Evolutionary conservation across 2,888 invertebrate species (phyloP).

Genomic region (Pyrrhia umbra): DNA sequence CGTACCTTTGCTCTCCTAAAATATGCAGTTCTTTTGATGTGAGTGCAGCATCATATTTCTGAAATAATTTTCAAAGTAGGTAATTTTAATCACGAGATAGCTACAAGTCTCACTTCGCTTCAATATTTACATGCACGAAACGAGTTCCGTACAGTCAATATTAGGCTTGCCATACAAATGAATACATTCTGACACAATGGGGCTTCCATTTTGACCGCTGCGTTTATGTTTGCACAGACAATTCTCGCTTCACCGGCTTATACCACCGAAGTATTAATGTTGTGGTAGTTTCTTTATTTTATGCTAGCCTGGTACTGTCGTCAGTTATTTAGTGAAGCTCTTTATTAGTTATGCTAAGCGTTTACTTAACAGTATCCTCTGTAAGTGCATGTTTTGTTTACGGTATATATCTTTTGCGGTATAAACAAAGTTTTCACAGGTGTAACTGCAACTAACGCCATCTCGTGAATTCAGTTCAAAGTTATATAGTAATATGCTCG

Average conservation of each 20-base stretch:
- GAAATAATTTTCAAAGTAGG: constrained; percentile 52
- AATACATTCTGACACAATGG: constrained; percentile 89
- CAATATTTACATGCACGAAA: constrained; percentile 83
- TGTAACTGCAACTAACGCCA: constrained; percentile 9
- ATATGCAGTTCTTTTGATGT: not conserved
- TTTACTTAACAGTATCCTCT: constrained; percentile 30
- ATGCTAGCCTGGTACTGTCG: constrained; percentile 43
- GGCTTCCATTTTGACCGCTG: constrained; percentile 88
- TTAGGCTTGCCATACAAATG: constrained; percentile 88
- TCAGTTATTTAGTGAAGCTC: constrained; percentile 35
- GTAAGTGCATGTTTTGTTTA: constrained; percentile 15
- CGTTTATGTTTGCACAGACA: constrained; percentile 84
- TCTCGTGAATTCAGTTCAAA: constrained; percentile 28
- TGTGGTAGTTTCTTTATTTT: constrained; percentile 60
- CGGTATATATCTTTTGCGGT: not conserved
- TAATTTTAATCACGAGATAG: constrained; percentile 77
- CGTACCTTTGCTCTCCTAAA: too few species aligned
- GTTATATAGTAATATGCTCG: constrained; percentile 20
- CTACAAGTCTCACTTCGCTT: constrained; percentile 63
- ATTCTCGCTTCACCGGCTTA: constrained; percentile 82
- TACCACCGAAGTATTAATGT: constrained; percentile 81
- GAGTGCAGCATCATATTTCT: not conserved
- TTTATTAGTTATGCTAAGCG: constrained; percentile 32
- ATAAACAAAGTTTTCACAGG: not conserved
- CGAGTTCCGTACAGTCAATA: constrained; percentile 87